Evolutionary conservation across 2,113 vertebrate species (phyloP).

Genomic region (Pangasianodon hypophthalmus): DNA sequence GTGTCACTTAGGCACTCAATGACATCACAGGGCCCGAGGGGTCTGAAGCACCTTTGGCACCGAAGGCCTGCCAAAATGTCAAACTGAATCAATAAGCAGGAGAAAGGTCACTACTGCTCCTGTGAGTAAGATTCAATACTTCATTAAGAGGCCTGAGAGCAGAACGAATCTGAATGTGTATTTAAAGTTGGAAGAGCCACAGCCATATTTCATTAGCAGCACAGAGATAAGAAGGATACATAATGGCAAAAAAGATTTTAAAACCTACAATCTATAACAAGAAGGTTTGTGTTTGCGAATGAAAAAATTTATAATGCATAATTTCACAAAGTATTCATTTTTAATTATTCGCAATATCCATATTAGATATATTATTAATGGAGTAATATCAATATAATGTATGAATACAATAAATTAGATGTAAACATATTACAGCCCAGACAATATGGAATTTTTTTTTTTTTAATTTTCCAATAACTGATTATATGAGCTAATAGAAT

Average conservation of each 20-base stretch:
- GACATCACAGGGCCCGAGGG: constrained; percentile 44
- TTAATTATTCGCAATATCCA: not conserved
- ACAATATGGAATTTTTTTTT: not conserved
- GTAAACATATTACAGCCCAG: not conserved
- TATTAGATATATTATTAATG: not conserved
- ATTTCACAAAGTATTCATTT: not conserved
- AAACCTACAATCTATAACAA: not conserved
- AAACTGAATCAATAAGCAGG: constrained; percentile 51
- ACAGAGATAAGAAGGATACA: not conserved
- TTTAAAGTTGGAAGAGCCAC: constrained; percentile 42
- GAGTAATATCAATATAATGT: not conserved
- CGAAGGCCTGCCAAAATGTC: constrained; percentile 52
- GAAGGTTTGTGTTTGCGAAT: not conserved
- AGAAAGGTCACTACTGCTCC: constrained; percentile 55
- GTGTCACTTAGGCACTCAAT: constrained; percentile 40
- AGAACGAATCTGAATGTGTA: constrained; percentile 41
- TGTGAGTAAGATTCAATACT: constrained; percentile 55
- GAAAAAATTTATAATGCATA: not conserved
- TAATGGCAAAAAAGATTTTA: not conserved
- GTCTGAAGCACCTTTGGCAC: constrained; percentile 50
- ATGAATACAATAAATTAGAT: not conserved
- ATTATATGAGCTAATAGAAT: not conserved
- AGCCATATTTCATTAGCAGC: constrained; percentile 12
- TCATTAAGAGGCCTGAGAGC: constrained; percentile 43
- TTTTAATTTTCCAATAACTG: not conserved